These are phyloP conservation scores for Carassius carassius DNA, from an alignment of 2,113 vertebrate genomes.

Conservation along the genomic window DNA sequence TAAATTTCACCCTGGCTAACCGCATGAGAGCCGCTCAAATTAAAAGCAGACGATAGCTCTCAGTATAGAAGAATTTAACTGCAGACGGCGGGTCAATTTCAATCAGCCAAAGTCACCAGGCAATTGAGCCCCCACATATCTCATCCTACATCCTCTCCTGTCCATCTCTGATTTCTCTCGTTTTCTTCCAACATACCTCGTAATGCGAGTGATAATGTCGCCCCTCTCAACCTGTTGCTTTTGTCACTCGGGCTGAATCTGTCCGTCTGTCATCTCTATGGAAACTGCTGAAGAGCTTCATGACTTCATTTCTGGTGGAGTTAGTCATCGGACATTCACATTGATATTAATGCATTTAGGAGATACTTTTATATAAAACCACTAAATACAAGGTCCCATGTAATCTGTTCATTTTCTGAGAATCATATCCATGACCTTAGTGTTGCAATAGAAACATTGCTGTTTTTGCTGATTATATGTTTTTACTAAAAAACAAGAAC, in stretches of 20 bases:
- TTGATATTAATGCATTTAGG: not conserved
- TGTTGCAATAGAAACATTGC: not conserved
- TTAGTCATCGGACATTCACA: not conserved
- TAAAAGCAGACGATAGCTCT: constrained; percentile 57
- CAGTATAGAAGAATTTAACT: constrained; percentile 57
- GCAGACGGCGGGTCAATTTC: constrained; percentile 61
- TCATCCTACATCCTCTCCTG: constrained; percentile 34
- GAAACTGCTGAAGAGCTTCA: constrained; percentile 10
- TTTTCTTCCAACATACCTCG: not conserved
- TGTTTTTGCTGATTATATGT: not conserved
- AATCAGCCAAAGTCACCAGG: constrained; percentile 59
- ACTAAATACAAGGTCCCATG: no score
- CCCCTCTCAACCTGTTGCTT: constrained; percentile 16
- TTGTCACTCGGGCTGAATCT: constrained; percentile 23
- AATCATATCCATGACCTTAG: not conserved
- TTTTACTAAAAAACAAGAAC: not conserved
- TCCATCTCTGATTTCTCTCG: not conserved
- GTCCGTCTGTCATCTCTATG: constrained; percentile 32
- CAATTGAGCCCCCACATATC: constrained; percentile 51
- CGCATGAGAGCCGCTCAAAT: constrained; percentile 61
- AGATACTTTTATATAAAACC: not conserved
- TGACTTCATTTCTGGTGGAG: not conserved
- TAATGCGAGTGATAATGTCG: constrained; percentile 16
- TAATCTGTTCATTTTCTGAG: not conserved
- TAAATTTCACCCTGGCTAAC: constrained; percentile 55